phyloP scores from a whole-genome alignment of 2,888 invertebrate genomes.

The Leptinotarsa haldemani region DNA sequence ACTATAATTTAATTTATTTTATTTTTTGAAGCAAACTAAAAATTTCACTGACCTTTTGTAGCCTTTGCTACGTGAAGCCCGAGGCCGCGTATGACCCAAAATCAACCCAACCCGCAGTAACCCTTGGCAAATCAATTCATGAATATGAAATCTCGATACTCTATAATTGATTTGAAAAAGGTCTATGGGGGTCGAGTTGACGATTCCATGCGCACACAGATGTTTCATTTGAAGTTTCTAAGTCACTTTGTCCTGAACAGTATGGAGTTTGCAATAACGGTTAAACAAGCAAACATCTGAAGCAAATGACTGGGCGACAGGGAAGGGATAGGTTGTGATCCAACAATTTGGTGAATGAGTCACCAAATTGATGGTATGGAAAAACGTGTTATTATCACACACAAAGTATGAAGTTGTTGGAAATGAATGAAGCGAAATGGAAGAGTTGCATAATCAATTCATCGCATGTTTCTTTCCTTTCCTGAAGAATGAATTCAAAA shows the following conservation, averaged over 20 bases:
- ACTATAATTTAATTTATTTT: slow-evolving; percentile 51
- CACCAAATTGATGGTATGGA: slow-evolving; percentile 11
- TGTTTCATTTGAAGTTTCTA: slow-evolving; percentile 40
- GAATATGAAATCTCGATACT: neutral
- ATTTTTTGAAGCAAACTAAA: slow-evolving; percentile 48
- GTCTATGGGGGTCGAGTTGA: slow-evolving; percentile 29
- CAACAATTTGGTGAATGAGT: slow-evolving; percentile 13
- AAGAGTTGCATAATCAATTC: slow-evolving; percentile 3
- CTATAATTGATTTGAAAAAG: slow-evolving; percentile 7
- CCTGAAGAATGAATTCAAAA: slow-evolving; percentile 5
- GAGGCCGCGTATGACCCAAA: slow-evolving; percentile 58
- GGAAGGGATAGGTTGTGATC: slow-evolving; percentile 25
- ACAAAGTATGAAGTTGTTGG: neutral
- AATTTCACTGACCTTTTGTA: slow-evolving; percentile 64
- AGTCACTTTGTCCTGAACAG: slow-evolving; percentile 32
- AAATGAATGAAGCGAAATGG: slow-evolving; percentile 4
- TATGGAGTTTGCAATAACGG: slow-evolving; percentile 52
- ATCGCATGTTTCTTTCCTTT: neutral
- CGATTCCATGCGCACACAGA: slow-evolving; percentile 58
- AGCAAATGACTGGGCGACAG: slow-evolving; percentile 33
- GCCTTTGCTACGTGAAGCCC: slow-evolving; percentile 66
- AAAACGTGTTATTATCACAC: neutral
- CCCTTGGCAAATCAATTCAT: slow-evolving; percentile 36
- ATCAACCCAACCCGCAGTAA: slow-evolving; percentile 52
- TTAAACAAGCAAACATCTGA: slow-evolving; percentile 43